These are phyloP conservation scores for Temnothorax longispinosus DNA, from an alignment of 1,140 invertebrate species.

Conservation along the genomic window DNA sequence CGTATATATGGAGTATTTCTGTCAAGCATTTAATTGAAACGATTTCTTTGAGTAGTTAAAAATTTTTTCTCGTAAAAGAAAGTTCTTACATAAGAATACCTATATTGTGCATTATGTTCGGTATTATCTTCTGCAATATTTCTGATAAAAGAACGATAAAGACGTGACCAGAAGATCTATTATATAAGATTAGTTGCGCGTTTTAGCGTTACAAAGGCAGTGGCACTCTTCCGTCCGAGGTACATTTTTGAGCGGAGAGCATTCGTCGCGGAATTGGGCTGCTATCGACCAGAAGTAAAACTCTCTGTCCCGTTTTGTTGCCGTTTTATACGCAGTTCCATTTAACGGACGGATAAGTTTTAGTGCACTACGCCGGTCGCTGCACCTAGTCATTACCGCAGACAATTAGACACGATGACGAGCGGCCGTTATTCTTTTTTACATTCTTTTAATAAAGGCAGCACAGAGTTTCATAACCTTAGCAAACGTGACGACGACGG, in stretches of 20 bases:
- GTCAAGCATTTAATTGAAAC: background rate
- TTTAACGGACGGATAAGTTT: conserved; percentile 64
- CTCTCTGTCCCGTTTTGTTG: conserved; percentile 32
- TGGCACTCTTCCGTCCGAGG: background rate
- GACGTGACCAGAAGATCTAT: background rate
- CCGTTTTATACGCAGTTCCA: conserved; percentile 59
- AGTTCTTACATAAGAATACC: background rate
- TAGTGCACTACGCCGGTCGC: conserved; percentile 43
- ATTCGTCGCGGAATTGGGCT: conserved; percentile 36
- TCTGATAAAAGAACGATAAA: background rate
- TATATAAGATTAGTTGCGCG: conserved; percentile 31
- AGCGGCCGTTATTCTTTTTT: conserved; percentile 60
- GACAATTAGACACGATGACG: conserved; percentile 63
- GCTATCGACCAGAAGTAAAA: conserved; percentile 39
- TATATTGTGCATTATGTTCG: background rate
- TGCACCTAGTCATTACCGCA: conserved; percentile 64
- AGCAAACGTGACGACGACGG: conserved; percentile 44
- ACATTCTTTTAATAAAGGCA: conserved; percentile 49
- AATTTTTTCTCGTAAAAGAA: background rate
- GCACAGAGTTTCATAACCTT: conserved; percentile 57
- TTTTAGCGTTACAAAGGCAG: conserved; percentile 12
- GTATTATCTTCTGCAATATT: background rate
- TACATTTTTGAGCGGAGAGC: background rate
- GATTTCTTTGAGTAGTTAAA: background rate
- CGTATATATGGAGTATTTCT: background rate